Percentiles rank a stretch among this genome's conserved stretches.
These are phyloP conservation scores for Ciconia maguari DNA, from an alignment of 2,113 vertebrate genomes.

Conservation along the genomic window DNA sequence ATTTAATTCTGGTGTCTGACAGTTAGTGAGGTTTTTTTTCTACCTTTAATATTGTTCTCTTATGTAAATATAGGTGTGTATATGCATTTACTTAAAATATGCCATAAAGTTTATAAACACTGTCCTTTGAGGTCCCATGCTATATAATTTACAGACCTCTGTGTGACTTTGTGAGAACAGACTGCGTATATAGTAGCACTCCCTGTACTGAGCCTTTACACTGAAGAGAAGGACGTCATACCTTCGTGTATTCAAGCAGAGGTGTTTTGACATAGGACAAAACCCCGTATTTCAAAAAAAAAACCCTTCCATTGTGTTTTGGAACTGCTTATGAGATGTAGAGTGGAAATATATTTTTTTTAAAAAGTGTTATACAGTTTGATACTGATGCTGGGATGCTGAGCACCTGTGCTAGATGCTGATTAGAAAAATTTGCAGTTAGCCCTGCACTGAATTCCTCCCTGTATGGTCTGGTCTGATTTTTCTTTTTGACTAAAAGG, in stretches of 20 bases:
- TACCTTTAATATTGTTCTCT: neutral
- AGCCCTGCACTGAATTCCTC: neutral
- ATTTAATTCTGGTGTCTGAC: neutral
- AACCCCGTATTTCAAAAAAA: neutral
- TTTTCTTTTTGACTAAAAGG: neutral
- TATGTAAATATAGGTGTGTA: neutral
- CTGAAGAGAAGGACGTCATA: rapidly evolving
- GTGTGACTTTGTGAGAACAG: neutral
- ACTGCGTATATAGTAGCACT: neutral
- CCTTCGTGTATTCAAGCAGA: neutral
- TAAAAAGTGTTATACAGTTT: neutral
- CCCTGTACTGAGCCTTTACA: rapidly evolving
- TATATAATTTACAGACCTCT: neutral
- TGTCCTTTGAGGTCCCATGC: neutral
- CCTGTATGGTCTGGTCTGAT: neutral
- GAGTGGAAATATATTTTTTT: neutral
- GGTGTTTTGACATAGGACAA: neutral
- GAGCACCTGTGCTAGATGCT: neutral
- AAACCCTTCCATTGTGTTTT: neutral
- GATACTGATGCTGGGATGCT: rapidly evolving
- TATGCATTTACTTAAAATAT: neutral
- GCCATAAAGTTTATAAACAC: neutral
- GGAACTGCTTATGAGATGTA: neutral
- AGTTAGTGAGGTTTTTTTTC: neutral
- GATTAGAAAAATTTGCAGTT: neutral